Base-by-base conservation (phyloP, 2,888 invertebrate genomes). In the Lagria hirta region DNA sequence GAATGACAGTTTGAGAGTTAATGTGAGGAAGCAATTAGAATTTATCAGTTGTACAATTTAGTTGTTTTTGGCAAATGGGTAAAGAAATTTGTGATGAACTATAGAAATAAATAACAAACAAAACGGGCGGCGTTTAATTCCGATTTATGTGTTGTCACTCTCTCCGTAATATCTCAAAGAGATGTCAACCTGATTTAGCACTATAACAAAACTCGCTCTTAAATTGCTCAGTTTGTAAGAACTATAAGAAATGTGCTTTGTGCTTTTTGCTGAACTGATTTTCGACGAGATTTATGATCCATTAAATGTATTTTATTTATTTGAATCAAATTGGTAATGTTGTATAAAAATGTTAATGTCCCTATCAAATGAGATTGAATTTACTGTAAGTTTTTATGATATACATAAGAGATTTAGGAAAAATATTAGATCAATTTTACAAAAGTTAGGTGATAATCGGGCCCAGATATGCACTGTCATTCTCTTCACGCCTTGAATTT, bases 1-100 rank as follows among this genome's bases (percentile, higher is more conserved):
- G 29, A 40, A 27, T 47, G 47, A 47, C 47, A 47, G 37, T 42
- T 42, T 32, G n/a, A n/a, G n/a, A n/a, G n/a, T n/a, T n/a, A n/a
- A n/a, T n/a, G n/a, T n/a, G n/a, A n/a, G n/a, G n/a, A n/a, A n/a
- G n/a, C n/a, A n/a, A n/a, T n/a, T n/a, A n/a, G n/a, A n/a, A n/a
- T n/a, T n/a, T n/a, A n/a, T n/a, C n/a, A n/a, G n/a, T n/a, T n/a
- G n/a, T n/a, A n/a, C n/a, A n/a, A n/a, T n/a, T n/a, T n/a, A n/a
- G n/a, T n/a, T n/a, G n/a, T n/a, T n/a, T n/a, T n/a, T n/a, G n/a
- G n/a, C n/a, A n/a, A n/a, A n/a, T n/a, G n/a, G n/a, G n/a, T n/a
- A n/a, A 32, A 40, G 23, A 30, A 32, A 24, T 30, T 30, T 30
- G 30, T 23, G 32, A 40, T 16, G 11, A 24, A 18, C 32, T 20